Conservation (phyloP, 2,797 vertebrate species). For the Delichon dasypus region DNA sequence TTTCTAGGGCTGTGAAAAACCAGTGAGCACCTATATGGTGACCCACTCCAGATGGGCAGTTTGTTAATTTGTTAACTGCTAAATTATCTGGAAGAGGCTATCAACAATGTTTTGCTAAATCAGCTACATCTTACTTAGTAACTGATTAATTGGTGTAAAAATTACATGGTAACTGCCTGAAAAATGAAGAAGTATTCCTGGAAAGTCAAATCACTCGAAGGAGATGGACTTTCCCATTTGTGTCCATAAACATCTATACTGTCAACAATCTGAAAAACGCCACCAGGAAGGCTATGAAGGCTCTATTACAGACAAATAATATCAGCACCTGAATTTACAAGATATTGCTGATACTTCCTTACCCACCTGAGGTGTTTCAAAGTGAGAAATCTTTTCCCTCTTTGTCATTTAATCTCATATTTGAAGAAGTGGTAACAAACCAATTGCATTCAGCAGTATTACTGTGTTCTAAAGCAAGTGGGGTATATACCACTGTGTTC, state of each 20-base stretch:
- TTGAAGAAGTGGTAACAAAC: background rate
- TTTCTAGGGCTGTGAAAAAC: background rate
- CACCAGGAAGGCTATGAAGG: background rate
- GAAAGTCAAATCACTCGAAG: background rate
- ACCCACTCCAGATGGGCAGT: background rate
- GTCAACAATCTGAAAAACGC: background rate
- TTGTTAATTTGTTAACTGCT: background rate
- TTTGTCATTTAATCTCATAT: background rate
- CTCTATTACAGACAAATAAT: background rate
- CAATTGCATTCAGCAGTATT: background rate
- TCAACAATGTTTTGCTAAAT: background rate
- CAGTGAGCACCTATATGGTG: background rate
- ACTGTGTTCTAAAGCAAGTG: background rate
- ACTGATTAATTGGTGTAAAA: background rate
- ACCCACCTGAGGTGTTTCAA: background rate
- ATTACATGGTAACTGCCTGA: background rate
- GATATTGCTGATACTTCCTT: background rate
- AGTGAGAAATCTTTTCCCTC: background rate
- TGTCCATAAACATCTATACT: background rate
- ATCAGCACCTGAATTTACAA: background rate
- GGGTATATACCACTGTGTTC: background rate
- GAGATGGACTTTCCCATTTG: background rate
- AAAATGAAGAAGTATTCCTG: background rate
- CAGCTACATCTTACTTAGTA: background rate
- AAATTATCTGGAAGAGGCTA: background rate